Conservation (phyloP, 2,797 vertebrate species). For the Falco berigora region DNA sequence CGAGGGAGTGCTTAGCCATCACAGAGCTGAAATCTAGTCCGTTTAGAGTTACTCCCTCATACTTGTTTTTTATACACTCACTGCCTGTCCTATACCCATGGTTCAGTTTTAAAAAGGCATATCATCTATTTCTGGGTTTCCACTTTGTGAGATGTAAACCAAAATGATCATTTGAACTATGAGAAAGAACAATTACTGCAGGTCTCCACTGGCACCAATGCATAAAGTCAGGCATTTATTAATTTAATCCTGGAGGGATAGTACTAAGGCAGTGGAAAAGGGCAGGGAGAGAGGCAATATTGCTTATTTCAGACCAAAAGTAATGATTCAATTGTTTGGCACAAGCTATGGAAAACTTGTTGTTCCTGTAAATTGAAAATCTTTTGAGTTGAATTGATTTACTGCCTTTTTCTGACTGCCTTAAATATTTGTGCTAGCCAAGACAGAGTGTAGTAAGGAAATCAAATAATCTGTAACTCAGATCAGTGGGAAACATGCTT, state of each 20-base stretch:
- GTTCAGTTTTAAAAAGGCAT: background rate
- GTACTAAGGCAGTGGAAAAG: background rate
- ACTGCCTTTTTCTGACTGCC: background rate
- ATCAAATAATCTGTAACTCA: background rate
- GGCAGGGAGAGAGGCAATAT: background rate
- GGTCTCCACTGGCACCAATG: background rate
- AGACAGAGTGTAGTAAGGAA: background rate
- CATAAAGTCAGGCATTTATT: background rate
- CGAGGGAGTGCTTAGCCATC: background rate
- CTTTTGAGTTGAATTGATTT: background rate
- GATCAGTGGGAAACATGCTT: background rate
- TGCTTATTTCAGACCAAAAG: background rate
- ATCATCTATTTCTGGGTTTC: background rate
- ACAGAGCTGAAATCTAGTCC: background rate
- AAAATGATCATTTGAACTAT: background rate
- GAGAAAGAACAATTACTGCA: background rate
- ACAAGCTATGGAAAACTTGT: conserved; percentile 19
- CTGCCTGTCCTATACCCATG: background rate
- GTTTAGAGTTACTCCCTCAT: background rate
- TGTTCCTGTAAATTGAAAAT: background rate
- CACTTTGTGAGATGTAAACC: background rate
- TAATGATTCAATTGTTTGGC: background rate
- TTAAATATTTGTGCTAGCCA: background rate
- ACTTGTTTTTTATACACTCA: background rate
- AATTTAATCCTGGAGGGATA: background rate